Percentiles rank a stretch among this genome's conserved stretches.
These are phyloP conservation scores for Heliocidaris tuberculata DNA, from an alignment of 35 echinoderm and acorn worm genomes.

Conservation along the genomic window DNA sequence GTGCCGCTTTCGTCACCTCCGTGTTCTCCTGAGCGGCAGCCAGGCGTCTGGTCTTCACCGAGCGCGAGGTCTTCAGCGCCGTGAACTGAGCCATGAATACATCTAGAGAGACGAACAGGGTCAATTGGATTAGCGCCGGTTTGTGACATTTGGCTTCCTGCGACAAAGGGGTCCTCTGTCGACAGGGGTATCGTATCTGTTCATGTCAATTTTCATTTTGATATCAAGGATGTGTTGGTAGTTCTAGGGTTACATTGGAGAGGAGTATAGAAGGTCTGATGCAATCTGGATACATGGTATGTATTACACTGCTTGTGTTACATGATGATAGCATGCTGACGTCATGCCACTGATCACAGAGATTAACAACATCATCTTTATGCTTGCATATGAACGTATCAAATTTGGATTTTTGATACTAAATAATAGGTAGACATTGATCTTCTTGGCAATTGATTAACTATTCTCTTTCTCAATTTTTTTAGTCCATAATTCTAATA, in stretches of 20 bases:
- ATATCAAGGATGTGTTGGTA: not conserved
- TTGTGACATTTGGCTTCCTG: not conserved
- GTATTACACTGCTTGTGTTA: not conserved
- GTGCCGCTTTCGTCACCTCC: slow-evolving; percentile 81
- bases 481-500: no score
- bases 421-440: not conserved
- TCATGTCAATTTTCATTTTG: not conserved
- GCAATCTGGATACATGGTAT: not conserved
- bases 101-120: slow-evolving; percentile 55
- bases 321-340: not conserved
- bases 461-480: not conserved
- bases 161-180: not conserved
- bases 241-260: not conserved
- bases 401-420: not conserved
- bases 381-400: not conserved
- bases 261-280: not conserved
- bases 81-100: slow-evolving; percentile 99
- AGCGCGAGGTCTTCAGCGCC: slow-evolving; percentile 91
- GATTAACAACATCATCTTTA: not conserved
- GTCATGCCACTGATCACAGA: no score
- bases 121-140: not conserved
- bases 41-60: slow-evolving; percentile 91
- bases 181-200: not conserved
- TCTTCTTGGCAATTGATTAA: not conserved
- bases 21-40: slow-evolving; percentile 96